These are phyloP conservation scores for Yponomeuta malinellus DNA, from an alignment of 2,888 invertebrate species.

Conservation along the genomic window DNA sequence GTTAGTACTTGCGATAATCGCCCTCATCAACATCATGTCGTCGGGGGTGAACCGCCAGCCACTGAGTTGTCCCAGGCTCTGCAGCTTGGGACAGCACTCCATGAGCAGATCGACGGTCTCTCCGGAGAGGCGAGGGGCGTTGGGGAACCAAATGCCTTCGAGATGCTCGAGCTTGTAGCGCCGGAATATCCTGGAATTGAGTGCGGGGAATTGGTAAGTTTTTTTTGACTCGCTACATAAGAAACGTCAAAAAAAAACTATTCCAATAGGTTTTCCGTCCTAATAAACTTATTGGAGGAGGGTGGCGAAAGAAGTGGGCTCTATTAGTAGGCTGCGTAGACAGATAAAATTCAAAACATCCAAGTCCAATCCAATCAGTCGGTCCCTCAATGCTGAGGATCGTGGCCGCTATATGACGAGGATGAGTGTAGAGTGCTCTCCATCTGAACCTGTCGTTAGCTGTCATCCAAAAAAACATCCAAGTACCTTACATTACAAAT, in stretches of 20 bases:
- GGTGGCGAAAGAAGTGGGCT: too few relatives aligned
- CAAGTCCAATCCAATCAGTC: too few relatives aligned
- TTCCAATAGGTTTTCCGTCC: not conserved
- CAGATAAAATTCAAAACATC: too few relatives aligned
- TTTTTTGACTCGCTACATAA: not conserved
- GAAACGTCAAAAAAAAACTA: not conserved
- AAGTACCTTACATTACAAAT: too few relatives aligned
- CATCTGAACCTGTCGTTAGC: too few relatives aligned
- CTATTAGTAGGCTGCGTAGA: too few relatives aligned
- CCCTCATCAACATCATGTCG: constrained; percentile 80
- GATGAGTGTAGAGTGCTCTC: too few relatives aligned
- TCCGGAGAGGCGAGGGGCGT: constrained; percentile 78
- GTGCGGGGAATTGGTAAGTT: not conserved
- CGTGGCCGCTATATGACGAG: too few relatives aligned
- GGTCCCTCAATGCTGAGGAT: too few relatives aligned
- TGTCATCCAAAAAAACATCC: too few relatives aligned
- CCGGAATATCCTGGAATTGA: constrained; percentile 75
- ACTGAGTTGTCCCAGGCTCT: constrained; percentile 79
- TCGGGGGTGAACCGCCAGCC: constrained; percentile 81
- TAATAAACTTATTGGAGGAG: too few relatives aligned
- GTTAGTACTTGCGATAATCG: constrained; percentile 79
- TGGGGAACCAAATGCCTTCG: constrained; percentile 82
- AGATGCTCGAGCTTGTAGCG: constrained; percentile 78
- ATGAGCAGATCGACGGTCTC: constrained; percentile 80
- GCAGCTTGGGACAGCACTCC: constrained; percentile 80